Conservation (phyloP, 2,113 vertebrate genomes). For the Phasianus colchicus region DNA sequence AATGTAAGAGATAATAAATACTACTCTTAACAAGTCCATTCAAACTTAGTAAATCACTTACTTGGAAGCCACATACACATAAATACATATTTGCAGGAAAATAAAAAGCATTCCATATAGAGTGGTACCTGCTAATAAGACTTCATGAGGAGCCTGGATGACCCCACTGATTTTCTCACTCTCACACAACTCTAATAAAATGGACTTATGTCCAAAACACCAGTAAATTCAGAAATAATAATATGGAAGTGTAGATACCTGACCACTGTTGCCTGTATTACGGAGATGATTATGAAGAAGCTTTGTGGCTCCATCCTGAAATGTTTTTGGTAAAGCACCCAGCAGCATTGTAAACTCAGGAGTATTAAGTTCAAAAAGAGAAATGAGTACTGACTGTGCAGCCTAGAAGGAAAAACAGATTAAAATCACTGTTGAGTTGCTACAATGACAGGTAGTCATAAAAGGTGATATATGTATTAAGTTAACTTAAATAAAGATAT, state of each 20-base stretch:
- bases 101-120: neutral
- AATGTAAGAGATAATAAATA: neutral
- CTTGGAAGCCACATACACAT: neutral
- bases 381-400: slow-evolving; percentile 94
- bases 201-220: neutral
- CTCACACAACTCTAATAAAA: neutral
- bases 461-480: neutral
- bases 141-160: neutral
- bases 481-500: neutral
- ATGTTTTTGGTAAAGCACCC: slow-evolving; percentile 97
- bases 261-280: slow-evolving; percentile 89
- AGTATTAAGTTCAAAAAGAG: slow-evolving; percentile 97
- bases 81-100: neutral
- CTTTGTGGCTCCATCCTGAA: slow-evolving; percentile 97
- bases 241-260: slow-evolving; percentile 76
- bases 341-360: slow-evolving; percentile 98
- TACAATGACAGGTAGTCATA: neutral
- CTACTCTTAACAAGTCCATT: neutral
- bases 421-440: neutral
- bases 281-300: slow-evolving; percentile 96
- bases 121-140: neutral
- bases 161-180: neutral
- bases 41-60: neutral
- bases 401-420: slow-evolving; percentile 78
- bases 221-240: neutral